Base-by-base conservation (phyloP, 2,113 vertebrate species). In the Orthochromis indermauri region DNA sequence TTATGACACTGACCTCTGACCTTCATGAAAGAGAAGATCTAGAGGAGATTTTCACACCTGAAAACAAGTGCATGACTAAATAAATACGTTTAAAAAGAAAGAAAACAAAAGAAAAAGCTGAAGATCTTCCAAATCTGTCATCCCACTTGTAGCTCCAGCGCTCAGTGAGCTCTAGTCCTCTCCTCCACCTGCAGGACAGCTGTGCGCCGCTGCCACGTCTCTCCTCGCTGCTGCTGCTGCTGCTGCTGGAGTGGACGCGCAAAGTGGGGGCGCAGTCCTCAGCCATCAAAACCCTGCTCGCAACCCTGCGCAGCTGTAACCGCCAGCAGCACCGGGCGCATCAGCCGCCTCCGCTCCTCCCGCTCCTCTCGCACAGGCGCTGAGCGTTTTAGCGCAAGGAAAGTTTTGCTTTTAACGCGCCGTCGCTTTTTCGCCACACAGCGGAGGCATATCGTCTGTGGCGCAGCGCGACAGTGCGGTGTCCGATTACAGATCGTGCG, bases 401-500 rank as follows among this genome's bases (percentile, higher is more conserved):
- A 93, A 92, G 88, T 92, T 93, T 82, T 42, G 9, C 37, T 7
- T 45, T 49, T 85, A 6, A 10, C 5, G 76, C 6, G 13, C 24
- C 19, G 16, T 13, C 66, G 24, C 47, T 83, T 76, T 73, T 73
- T 88, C 53, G 47, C 14, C 54, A 53, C 55, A 51, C 84, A 92
- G 90, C 85, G 84, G 88, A 92, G 91, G 92, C 92, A 83, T 85
- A 88, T 68, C 84, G 91, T 94, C 93, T 90, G 94, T 86, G 92
- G 95, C 92, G 94, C 94, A 95, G 94, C 91, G 92, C 87, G 90
- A 91, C 92, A 80, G 92, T 85, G 89, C 91, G 88, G 95, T 94
- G 95, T 96, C 95, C 91, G 93, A 47, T 96, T 96, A 94, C 96
- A 94, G 76, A 26, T 88, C 88, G 92, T 90, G 93, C 90, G 92